Conservation (phyloP, 2,797 vertebrate species). For the Cyclura pinguis region DNA sequence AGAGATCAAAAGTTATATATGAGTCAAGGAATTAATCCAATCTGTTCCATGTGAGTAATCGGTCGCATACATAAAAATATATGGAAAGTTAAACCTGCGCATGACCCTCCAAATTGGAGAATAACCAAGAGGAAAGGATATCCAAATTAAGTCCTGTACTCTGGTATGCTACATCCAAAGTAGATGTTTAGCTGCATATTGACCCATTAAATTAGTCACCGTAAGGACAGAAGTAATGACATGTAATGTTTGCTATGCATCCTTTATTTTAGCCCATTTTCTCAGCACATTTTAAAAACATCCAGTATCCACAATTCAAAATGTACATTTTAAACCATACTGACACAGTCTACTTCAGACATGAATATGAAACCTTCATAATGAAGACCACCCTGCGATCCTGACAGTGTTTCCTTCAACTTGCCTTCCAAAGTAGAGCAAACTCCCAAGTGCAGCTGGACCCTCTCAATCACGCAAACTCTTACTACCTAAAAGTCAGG, state of each 20-base stretch:
- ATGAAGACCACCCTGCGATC: no score
- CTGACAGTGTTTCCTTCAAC: not conserved
- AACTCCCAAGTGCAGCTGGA: not conserved
- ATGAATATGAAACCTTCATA: not conserved
- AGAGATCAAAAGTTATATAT: no score
- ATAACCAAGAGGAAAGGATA: not conserved
- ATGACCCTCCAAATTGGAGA: not conserved
- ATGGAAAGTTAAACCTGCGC: not conserved
- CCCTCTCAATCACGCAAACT: not conserved
- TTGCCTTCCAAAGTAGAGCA: not conserved
- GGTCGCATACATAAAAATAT: not conserved
- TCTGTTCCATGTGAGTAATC: not conserved
- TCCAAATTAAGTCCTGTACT: no score
- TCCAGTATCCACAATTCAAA: not conserved
- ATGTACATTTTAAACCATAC: not conserved
- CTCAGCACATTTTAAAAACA: not conserved
- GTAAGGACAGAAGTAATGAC: not conserved
- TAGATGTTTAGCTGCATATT: not conserved
- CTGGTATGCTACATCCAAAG: not conserved
- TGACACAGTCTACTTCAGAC: not conserved
- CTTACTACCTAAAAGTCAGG: not conserved
- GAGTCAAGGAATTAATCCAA: not conserved
- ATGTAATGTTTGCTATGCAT: not conserved
- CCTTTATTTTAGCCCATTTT: not conserved
- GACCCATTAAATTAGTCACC: not conserved